phyloP scores from a whole-genome alignment of 2,113 vertebrate genomes.

The Prunella himalayana region DNA sequence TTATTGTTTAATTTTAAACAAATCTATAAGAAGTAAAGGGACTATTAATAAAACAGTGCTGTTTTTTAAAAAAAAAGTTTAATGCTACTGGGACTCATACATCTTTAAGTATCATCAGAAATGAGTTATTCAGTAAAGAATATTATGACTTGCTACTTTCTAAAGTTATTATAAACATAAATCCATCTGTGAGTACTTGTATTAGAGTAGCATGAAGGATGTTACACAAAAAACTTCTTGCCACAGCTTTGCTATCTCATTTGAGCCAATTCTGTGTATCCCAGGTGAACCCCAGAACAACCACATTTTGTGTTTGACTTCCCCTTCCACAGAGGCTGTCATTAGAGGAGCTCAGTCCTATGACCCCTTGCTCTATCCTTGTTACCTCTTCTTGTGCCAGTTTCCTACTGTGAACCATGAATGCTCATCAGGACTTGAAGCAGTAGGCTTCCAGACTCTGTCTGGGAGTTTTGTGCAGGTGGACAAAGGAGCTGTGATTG shows the following conservation, averaged over 20 bases:
- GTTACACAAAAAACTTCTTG: not conserved
- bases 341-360: not conserved
- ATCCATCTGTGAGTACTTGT: not conserved
- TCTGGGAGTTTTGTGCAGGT: constrained; percentile 15
- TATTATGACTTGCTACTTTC: not conserved
- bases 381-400: not conserved
- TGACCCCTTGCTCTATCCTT: not conserved
- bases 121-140: not conserved
- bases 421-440: constrained; percentile 39
- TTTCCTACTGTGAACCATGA: constrained; percentile 15
- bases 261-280: not conserved
- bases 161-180: not conserved
- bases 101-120: not conserved
- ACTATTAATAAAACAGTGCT: not conserved
- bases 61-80: not conserved
- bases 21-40: not conserved
- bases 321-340: not conserved
- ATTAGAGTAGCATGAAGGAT: not conserved
- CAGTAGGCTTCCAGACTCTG: not conserved
- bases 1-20: constrained; percentile 1
- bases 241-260: not conserved
- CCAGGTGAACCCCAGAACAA: not conserved
- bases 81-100: not conserved
- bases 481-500: constrained; percentile 60
- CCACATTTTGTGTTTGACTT: not conserved